These are phyloP conservation scores for Elaphurus davidianus DNA, from an alignment of 2,113 vertebrate genomes.

Conservation along the genomic window DNA sequence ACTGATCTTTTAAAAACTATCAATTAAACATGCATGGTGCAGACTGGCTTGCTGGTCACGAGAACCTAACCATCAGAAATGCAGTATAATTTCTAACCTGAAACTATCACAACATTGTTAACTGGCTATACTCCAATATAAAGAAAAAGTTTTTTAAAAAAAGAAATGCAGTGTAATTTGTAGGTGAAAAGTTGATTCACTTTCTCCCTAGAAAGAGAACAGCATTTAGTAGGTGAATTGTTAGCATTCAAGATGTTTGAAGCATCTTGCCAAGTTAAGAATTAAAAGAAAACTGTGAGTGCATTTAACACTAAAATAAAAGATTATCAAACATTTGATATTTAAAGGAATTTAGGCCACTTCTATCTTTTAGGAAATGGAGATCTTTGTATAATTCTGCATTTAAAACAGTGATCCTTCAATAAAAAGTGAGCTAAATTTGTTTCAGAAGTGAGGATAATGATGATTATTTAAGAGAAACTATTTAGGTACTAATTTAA, in stretches of 20 bases:
- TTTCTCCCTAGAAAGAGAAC: background rate
- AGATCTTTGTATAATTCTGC: background rate
- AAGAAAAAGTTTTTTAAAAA: background rate
- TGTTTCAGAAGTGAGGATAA: background rate
- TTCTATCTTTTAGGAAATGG: background rate
- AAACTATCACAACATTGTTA: background rate
- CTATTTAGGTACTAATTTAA: background rate
- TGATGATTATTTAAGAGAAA: background rate
- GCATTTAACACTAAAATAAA: background rate
- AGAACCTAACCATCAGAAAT: background rate
- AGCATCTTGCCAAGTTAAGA: background rate
- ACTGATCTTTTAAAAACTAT: background rate
- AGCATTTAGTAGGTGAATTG: background rate
- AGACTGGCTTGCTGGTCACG: background rate
- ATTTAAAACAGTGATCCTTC: background rate
- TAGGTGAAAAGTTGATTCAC: background rate
- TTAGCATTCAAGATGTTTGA: background rate
- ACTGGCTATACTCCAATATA: background rate
- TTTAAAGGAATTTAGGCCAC: background rate
- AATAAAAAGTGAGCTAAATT: background rate
- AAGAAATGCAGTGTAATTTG: background rate
- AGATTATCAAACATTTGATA: background rate
- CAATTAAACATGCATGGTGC: background rate
- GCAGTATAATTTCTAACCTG: background rate
- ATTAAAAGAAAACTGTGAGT: background rate